A percentile compares a stretch with the other conserved stretches of the same genome.
These are phyloP conservation scores for Fregata magnificens DNA, from an alignment of 2,113 vertebrate species.

Conservation along the genomic window DNA sequence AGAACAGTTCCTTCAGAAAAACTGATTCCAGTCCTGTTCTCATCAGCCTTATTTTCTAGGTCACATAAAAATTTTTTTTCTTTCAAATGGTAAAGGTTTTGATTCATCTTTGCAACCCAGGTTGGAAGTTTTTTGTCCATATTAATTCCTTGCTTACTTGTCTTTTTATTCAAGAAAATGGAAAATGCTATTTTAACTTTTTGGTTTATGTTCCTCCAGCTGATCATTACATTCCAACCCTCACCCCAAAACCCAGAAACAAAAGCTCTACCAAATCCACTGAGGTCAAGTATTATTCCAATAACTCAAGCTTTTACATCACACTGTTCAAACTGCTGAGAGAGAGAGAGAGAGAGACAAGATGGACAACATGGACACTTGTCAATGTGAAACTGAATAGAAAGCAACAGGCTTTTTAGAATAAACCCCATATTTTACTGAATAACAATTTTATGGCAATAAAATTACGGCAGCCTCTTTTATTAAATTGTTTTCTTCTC, in stretches of 20 bases:
- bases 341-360: neutral
- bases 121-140: neutral
- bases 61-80: neutral
- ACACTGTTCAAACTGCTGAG: neutral
- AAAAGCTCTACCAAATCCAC: neutral
- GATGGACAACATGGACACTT: neutral
- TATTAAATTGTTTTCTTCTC: neutral
- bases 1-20: neutral
- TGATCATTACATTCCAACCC: neutral
- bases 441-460: neutral
- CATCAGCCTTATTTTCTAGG: neutral
- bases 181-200: neutral
- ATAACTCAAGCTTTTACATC: neutral
- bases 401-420: neutral
- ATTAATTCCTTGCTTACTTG: neutral
- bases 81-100: neutral
- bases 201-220: neutral
- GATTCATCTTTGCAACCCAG: neutral
- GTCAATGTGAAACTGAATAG: neutral
- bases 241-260: neutral
- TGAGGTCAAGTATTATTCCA: neutral
- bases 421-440: neutral
- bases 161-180: neutral
- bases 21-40: neutral
- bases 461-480: neutral